These are phyloP conservation scores for Drosophila takahashii DNA, from an alignment of 1,140 invertebrate genomes.

Conservation along the genomic window DNA sequence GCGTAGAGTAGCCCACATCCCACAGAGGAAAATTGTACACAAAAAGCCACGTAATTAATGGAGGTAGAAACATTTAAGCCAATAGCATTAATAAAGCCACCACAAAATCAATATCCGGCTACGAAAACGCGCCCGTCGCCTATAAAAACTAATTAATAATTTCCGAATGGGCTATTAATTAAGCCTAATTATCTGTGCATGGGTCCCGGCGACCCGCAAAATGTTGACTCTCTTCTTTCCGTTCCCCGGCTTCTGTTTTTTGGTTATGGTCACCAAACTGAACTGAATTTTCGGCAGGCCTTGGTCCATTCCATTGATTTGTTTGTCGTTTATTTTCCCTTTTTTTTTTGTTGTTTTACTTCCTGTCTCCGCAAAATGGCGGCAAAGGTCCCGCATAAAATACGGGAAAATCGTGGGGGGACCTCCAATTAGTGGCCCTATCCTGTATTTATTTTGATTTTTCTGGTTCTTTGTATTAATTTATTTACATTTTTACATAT, in stretches of 20 bases:
- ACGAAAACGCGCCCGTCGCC: constrained; percentile 83
- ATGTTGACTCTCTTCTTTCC: constrained; percentile 62
- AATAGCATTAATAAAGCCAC: constrained; percentile 85
- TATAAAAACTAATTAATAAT: constrained; percentile 85
- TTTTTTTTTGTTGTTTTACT: background rate
- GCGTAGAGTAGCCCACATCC: constrained; percentile 31
- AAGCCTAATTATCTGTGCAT: constrained; percentile 85
- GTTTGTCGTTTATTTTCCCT: constrained; percentile 39
- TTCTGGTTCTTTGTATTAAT: background rate
- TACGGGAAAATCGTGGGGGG: constrained; percentile 2
- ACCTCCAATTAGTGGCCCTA: constrained; percentile 58
- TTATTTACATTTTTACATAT: background rate
- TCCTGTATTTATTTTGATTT: background rate
- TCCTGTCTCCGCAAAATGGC: constrained; percentile 11
- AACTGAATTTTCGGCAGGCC: constrained; percentile 16
- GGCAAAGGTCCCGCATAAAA: constrained; percentile 64
- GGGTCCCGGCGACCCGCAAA: constrained; percentile 73
- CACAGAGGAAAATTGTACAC: constrained; percentile 64
- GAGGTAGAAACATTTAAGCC: constrained; percentile 84
- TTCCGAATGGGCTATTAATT: constrained; percentile 85
- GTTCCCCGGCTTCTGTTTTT: constrained; percentile 28
- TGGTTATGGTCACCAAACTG: constrained; percentile 4
- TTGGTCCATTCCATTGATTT: constrained; percentile 42
- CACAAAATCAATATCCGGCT: constrained; percentile 85
- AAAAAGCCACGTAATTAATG: constrained; percentile 84